Evolutionary conservation across 2,113 vertebrate genomes (phyloP).

Genomic region (Seriola rivoliana): DNA sequence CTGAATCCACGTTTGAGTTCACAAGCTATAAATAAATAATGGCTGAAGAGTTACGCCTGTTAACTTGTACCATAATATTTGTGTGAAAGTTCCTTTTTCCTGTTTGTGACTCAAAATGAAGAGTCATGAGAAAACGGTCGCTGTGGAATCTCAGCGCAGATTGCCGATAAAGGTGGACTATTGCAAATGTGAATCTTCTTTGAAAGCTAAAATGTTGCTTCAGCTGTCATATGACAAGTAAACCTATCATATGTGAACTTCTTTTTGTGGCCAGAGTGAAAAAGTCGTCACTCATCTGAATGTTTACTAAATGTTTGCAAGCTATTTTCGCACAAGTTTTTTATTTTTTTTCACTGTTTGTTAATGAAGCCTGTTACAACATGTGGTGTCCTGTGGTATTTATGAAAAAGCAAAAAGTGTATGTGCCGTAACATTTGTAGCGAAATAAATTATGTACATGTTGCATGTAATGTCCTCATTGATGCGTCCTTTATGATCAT

Average conservation of each 20-base stretch:
- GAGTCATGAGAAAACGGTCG: background rate
- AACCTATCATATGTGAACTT: constrained; percentile 53
- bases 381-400: constrained; percentile 78
- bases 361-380: constrained; percentile 71
- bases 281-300: constrained; percentile 66
- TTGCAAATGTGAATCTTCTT: constrained; percentile 65
- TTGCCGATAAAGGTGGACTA: background rate
- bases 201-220: constrained; percentile 48
- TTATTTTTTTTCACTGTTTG: constrained; percentile 66
- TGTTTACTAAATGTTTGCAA: constrained; percentile 83
- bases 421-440: constrained; percentile 71
- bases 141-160: constrained; percentile 21
- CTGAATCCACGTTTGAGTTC: constrained; percentile 22
- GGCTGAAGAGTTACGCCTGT: background rate
- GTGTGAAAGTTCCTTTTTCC: constrained; percentile 38
- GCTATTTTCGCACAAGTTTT: constrained; percentile 76
- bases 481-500: constrained; percentile 27
- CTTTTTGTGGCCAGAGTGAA: constrained; percentile 46
- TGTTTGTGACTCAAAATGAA: constrained; percentile 33
- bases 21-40: constrained; percentile 33
- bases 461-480: constrained; percentile 42
- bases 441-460: constrained; percentile 85
- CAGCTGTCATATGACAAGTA: constrained; percentile 24
- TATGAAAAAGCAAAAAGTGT: constrained; percentile 73
- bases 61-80: constrained; percentile 42